Conservation (phyloP, 2,797 vertebrate genomes). For the Poecile montanus region DNA sequence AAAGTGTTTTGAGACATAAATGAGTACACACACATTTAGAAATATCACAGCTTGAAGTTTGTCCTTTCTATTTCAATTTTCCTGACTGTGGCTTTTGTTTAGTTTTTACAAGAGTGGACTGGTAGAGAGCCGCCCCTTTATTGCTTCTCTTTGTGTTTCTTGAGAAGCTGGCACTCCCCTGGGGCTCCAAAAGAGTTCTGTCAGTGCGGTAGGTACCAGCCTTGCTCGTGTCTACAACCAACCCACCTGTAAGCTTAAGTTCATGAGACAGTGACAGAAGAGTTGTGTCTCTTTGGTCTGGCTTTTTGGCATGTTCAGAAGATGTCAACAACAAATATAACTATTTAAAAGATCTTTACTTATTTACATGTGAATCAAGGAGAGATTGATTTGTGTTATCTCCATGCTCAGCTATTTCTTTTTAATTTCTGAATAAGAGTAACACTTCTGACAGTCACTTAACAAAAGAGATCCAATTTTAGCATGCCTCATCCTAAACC, state of each 20-base stretch:
- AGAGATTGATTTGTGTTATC: background rate
- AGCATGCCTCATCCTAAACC: background rate
- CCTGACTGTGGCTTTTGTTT: background rate
- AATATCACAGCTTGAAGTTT: background rate
- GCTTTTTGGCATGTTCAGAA: background rate
- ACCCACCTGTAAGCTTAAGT: background rate
- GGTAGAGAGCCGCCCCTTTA: accelerated
- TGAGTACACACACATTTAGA: background rate
- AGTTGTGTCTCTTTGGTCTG: background rate
- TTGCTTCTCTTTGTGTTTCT: background rate
- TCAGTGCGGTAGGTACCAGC: background rate
- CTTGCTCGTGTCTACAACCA: background rate
- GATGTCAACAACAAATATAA: background rate
- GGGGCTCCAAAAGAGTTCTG: background rate
- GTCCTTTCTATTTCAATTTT: background rate
- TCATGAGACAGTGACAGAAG: background rate
- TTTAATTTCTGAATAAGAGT: background rate
- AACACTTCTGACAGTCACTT: background rate
- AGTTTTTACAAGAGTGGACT: background rate
- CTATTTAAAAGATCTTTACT: background rate
- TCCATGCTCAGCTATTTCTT: background rate
- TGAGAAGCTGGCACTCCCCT: background rate
- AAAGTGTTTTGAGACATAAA: background rate
- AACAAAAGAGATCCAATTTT: conserved; percentile 16
- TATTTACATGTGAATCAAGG: background rate